Base-by-base conservation (phyloP, 2,888 invertebrate species). In the Tachystola acroxantha region DNA sequence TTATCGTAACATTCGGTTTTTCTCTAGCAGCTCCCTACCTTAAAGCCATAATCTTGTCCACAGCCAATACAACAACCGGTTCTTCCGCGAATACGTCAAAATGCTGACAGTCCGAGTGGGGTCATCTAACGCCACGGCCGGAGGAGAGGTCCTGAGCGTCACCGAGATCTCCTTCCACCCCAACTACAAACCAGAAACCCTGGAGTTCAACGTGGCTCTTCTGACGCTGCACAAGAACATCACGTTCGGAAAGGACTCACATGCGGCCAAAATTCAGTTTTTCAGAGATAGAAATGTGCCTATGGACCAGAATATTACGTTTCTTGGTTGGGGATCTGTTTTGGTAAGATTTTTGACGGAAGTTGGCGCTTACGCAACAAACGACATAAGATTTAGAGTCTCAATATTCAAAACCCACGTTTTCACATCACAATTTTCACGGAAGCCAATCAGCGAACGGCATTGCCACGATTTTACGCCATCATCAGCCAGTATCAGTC, bases 31-130 rank as follows among this genome's bases (percentile, higher is more conserved):
- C n/a, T n/a, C n/a, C n/a, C n/a, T n/a, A n/a, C n/a, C n/a, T n/a
- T n/a, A n/a, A n/a, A n/a, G n/a, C n/a, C n/a, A n/a, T n/a, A n/a
- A n/a, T n/a, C n/a, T n/a, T 14, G 1, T 35, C 48, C 46, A 2
- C 64, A 85, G 85, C 6, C 85, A 84, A 44, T 85, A 81, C 58
- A 82, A 84, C 59, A 86, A 85, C 46, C 65, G 85, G 2, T 84
- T 84, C 62, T 84, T 74, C 63, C 65, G 82, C 1, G 85, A 86
- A 49, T 82, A 82, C 52, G 76, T 81, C 1, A 79, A 78, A 42
- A 81, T 85, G 81, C 54, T 86, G 7, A 58, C 71, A 1, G 66
- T 86, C 1, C 58, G 84, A 10, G 69, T 82, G 0, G 85, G 84
- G 0, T 81, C 82, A 3, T 50, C 62, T 10, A 85, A 86, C 56